Evolutionary conservation across 2,888 invertebrate species (phyloP).

Genomic region (Charanyca ferruginea): DNA sequence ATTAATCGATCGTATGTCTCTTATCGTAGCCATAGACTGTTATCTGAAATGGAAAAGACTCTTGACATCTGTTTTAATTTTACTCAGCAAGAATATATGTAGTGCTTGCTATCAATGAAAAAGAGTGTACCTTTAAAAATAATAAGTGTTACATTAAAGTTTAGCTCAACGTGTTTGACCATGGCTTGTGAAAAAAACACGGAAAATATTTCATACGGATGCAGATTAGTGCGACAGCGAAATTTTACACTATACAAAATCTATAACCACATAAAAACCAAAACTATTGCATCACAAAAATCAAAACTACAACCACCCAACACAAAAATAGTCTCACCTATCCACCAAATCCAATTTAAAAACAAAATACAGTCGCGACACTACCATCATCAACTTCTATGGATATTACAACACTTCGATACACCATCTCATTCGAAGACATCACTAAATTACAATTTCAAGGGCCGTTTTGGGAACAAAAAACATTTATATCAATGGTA

Average conservation of each 20-base stretch:
- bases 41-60: constrained; percentile 1
- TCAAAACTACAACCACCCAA: neutral
- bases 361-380: constrained; percentile 25
- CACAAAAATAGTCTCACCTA: neutral
- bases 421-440: constrained; percentile 76
- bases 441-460: constrained; percentile 89
- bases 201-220: no score
- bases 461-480: constrained; percentile 90
- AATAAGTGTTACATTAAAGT: no score
- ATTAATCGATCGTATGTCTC: constrained; percentile 7
- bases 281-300: no score
- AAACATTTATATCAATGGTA: constrained; percentile 91
- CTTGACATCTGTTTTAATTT: neutral
- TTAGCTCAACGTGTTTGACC: no score
- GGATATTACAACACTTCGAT: constrained; percentile 68
- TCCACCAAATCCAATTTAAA: constrained; percentile 14
- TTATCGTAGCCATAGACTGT: neutral
- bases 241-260: no score
- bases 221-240: no score
- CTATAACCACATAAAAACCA: no score
- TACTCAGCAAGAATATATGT: neutral
- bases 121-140: no score
- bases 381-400: constrained; percentile 49
- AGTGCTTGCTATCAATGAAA: no score
- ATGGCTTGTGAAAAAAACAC: no score